Conservation (phyloP, 1,140 invertebrate genomes). For the Palaemon carinicauda region DNA sequence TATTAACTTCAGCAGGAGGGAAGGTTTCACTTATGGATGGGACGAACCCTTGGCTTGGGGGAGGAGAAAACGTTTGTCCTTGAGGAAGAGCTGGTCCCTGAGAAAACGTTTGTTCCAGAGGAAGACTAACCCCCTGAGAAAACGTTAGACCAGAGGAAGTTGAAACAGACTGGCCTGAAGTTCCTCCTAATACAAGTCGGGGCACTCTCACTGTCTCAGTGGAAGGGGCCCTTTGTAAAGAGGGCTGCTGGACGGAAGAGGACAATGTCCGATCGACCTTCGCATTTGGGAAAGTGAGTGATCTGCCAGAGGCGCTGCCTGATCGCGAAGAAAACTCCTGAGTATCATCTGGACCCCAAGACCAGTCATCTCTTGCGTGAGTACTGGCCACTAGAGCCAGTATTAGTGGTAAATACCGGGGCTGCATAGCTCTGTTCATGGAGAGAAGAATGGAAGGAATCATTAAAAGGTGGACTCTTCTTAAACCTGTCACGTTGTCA, state of each 20-base stretch:
- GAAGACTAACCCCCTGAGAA: not conserved
- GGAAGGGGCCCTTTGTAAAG: not conserved
- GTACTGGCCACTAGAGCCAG: not conserved
- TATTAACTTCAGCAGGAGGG: not conserved
- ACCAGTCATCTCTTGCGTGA: slow-evolving; percentile 27
- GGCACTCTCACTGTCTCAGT: too few species aligned
- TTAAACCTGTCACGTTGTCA: too few species aligned
- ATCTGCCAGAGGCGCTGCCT: not conserved
- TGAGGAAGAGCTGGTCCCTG: not conserved
- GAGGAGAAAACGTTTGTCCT: too few species aligned
- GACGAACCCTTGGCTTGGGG: too few species aligned
- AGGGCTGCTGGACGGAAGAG: not conserved
- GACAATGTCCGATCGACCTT: not conserved
- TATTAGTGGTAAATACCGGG: not conserved
- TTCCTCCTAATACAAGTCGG: not conserved
- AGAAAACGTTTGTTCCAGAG: too few species aligned
- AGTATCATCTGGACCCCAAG: slow-evolving; percentile 14
- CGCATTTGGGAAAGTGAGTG: not conserved
- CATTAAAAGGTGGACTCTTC: too few species aligned
- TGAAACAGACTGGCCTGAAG: not conserved
- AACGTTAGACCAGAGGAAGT: not conserved
- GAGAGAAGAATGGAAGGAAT: too few species aligned
- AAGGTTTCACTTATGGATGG: too few species aligned
- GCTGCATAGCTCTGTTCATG: too few species aligned
- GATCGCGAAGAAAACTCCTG: not conserved